Conservation (phyloP, 2,797 vertebrate genomes). For the Podargus strigoides region DNA sequence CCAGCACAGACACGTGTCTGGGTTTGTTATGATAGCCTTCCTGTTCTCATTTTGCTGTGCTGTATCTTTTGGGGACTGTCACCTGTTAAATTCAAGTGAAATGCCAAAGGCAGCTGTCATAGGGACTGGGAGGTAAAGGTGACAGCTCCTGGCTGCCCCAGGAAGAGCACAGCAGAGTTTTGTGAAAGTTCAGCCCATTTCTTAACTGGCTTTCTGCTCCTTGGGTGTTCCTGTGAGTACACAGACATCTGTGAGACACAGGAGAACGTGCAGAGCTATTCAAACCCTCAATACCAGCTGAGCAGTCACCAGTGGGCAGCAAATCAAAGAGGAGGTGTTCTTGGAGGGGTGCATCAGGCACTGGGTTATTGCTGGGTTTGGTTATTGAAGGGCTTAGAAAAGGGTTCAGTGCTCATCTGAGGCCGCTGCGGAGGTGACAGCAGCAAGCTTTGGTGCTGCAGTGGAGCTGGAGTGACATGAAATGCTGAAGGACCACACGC, state of each 20-base stretch:
- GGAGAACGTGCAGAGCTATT: background rate
- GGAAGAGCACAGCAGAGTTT: background rate
- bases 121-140: background rate
- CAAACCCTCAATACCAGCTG: background rate
- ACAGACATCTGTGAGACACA: background rate
- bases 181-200: background rate
- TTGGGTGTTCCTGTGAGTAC: background rate
- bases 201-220: background rate
- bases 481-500: rapidly evolving
- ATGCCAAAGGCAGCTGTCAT: background rate
- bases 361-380: background rate
- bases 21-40: background rate
- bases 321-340: background rate
- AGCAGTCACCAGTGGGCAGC: background rate
- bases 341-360: rapidly evolving
- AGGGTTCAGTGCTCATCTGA: background rate
- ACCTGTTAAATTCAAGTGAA: background rate
- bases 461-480: background rate
- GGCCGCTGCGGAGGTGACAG: rapidly evolving
- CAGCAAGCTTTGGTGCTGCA: background rate
- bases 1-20: background rate
- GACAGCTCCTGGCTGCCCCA: background rate
- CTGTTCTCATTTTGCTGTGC: background rate
- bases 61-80: background rate
- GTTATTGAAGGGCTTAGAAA: background rate